Conservation (phyloP, 2,888 invertebrate species). For the Oligia latruncula region DNA sequence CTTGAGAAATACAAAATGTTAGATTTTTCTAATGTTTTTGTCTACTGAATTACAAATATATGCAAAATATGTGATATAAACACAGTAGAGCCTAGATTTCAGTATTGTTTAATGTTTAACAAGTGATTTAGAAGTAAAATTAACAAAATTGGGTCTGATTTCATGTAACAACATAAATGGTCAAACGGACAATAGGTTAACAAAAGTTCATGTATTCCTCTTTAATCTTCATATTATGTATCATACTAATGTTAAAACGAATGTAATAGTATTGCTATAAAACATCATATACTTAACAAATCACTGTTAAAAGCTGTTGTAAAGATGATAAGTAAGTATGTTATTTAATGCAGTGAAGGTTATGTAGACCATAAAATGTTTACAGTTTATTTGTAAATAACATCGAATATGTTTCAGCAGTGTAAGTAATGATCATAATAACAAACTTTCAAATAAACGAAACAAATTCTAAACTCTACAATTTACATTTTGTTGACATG, state of each 20-base stretch:
- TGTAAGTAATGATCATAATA: constrained; percentile 3
- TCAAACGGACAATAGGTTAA: background rate
- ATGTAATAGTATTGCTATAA: constrained; percentile 1
- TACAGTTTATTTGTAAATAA: constrained; percentile 65
- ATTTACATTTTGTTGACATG: constrained; percentile 81
- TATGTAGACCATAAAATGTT: constrained; percentile 52
- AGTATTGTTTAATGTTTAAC: background rate
- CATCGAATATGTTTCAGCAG: constrained; percentile 34
- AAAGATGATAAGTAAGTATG: constrained; percentile 25
- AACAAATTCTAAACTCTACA: constrained; percentile 47
- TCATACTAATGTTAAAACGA: constrained; percentile 2
- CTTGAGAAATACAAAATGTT: constrained; percentile 50
- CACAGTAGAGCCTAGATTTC: constrained; percentile 3
- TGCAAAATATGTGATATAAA: background rate
- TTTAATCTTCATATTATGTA: constrained; percentile 2
- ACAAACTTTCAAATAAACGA: constrained; percentile 28
- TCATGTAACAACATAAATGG: constrained; percentile 22
- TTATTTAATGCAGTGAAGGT: constrained; percentile 52
- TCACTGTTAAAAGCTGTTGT: constrained; percentile 33
- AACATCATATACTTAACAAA: constrained; percentile 21
- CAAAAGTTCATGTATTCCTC: background rate
- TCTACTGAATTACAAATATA: background rate
- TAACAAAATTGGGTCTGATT: background rate
- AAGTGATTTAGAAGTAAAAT: background rate
- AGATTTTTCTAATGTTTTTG: constrained; percentile 28